A percentile compares a stretch with the other conserved stretches of the same genome.
Conservation (phyloP, 2,113 vertebrate species). For the Melierax canorus region DNA sequence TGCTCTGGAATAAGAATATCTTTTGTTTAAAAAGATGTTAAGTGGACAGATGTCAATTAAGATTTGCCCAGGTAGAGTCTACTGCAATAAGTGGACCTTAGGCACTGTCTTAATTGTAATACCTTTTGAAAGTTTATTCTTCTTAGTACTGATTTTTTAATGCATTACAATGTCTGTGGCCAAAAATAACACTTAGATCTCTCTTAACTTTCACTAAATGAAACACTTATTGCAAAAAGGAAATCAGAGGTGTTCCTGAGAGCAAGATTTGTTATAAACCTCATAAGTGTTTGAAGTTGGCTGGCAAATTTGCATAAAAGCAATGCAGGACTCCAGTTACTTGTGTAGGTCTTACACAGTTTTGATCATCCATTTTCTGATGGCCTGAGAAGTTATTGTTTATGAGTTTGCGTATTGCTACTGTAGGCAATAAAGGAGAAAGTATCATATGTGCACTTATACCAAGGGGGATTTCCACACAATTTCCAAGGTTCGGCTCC, state of each 20-base stretch:
- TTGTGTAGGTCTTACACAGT: background rate
- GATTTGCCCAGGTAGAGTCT: background rate
- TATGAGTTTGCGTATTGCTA: background rate
- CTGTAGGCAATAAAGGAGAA: background rate
- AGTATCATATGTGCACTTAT: rapidly evolving
- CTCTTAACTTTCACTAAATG: background rate
- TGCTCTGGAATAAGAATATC: background rate
- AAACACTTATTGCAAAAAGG: background rate
- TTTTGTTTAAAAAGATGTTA: background rate
- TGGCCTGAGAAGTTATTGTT: background rate
- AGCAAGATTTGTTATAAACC: background rate
- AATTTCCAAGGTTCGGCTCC: background rate
- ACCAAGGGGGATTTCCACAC: background rate
- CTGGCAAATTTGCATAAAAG: background rate
- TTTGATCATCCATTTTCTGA: background rate
- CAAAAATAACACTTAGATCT: background rate
- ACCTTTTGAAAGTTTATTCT: background rate
- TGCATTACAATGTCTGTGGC: background rate
- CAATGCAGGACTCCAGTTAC: background rate
- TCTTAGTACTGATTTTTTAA: background rate
- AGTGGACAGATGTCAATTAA: background rate
- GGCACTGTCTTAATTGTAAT: background rate
- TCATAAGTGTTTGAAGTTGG: background rate
- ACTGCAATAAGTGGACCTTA: background rate
- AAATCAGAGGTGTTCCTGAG: background rate